Evolutionary conservation across 2,113 vertebrate species (phyloP).

Genomic region (Ia io): DNA sequence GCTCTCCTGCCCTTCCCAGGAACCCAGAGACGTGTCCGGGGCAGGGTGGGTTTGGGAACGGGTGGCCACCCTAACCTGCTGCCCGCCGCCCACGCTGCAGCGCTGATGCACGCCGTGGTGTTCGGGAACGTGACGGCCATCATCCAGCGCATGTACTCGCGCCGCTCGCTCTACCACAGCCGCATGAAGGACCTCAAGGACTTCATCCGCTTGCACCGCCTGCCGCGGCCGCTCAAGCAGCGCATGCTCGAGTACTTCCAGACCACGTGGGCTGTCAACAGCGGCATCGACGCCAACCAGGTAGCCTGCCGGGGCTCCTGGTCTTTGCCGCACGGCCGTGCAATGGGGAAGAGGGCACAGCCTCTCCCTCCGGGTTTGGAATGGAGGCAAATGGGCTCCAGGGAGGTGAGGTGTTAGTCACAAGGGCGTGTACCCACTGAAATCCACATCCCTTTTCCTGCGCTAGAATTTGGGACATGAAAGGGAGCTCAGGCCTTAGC

Average conservation of each 20-base stretch:
- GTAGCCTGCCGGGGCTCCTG: conserved; percentile 72
- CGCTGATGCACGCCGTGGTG: conserved; percentile 97
- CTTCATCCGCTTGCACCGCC: conserved; percentile 94
- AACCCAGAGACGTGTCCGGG: background rate
- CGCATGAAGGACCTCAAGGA: conserved; percentile 98
- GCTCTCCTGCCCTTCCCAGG: background rate
- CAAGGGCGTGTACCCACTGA: too few relatives aligned
- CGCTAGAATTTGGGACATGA: background rate
- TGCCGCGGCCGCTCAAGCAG: conserved; percentile 96
- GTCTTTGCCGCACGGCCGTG: fast-evolving
- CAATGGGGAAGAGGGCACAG: fast-evolving
- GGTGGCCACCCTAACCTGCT: background rate
- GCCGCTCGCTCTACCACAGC: conserved; percentile 96
- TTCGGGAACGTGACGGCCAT: conserved; percentile 98
- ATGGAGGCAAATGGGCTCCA: background rate
- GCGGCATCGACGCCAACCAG: conserved; percentile 96
- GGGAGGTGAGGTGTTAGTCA: background rate
- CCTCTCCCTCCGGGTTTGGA: background rate
- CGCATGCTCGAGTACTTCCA: conserved; percentile 98
- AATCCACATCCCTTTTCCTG: background rate
- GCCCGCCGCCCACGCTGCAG: conserved; percentile 70
- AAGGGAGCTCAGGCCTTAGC: background rate
- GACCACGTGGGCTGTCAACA: conserved; percentile 98
- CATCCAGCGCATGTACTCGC: conserved; percentile 98
- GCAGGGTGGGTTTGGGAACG: background rate